A percentile compares a stretch with the other conserved stretches of the same genome.
These are phyloP conservation scores for Schizopygopsis malacanthus DNA, from an alignment of 2,797 vertebrate genomes.

Conservation along the genomic window DNA sequence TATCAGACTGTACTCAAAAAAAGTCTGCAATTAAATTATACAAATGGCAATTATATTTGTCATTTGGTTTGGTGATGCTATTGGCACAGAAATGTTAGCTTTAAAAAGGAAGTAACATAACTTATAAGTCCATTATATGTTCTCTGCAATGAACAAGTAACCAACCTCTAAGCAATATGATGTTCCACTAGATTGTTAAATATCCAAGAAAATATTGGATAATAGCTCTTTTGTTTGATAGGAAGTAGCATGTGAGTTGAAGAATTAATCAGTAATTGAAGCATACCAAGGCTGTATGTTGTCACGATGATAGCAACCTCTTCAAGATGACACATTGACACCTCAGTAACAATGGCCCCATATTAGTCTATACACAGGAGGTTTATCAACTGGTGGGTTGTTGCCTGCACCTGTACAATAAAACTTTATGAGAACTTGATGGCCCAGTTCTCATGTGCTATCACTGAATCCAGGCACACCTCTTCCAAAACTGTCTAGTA, in stretches of 20 bases:
- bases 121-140: not conserved
- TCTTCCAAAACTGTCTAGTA: not conserved
- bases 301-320: not conserved
- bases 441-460: not conserved
- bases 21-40: not conserved
- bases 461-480: not conserved
- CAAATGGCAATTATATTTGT: no score
- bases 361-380: not conserved
- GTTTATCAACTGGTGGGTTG: not conserved
- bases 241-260: conserved; percentile 2
- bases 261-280: not conserved
- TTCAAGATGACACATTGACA: not conserved
- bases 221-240: not conserved
- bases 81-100: not conserved
- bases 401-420: not conserved
- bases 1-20: not conserved
- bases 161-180: conserved; percentile 6
- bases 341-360: not conserved
- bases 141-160: conserved; percentile 13
- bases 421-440: not conserved
- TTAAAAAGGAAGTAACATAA: not conserved
- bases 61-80: not conserved
- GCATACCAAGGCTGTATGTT: not conserved
- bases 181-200: no score
- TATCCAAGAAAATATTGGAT: not conserved